These are phyloP conservation scores for Labroides dimidiatus DNA, from an alignment of 2,797 vertebrate species.

Conservation along the genomic window DNA sequence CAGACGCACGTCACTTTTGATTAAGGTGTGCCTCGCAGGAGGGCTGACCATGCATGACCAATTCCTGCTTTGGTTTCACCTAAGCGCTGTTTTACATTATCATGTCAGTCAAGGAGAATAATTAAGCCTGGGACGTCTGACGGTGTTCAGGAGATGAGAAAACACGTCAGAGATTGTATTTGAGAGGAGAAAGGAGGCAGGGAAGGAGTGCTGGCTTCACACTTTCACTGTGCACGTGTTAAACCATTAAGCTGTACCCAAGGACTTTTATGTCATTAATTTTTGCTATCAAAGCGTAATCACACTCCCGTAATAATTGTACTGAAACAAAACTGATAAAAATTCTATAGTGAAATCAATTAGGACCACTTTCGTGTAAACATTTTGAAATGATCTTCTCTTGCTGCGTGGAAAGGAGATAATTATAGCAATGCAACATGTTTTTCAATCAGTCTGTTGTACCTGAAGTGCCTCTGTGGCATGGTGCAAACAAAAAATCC, in stretches of 20 bases:
- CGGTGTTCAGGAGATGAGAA: conserved; percentile 67
- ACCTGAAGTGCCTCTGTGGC: no score
- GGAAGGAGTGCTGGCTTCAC: conserved; percentile 41
- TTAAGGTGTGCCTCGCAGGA: conserved; percentile 71
- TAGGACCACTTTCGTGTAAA: background rate
- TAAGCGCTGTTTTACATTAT: conserved; percentile 79
- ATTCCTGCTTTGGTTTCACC: conserved; percentile 78
- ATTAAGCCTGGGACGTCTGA: conserved; percentile 69
- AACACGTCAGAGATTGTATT: conserved; percentile 60
- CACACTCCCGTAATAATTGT: conserved; percentile 5
- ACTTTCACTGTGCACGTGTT: conserved; percentile 13
- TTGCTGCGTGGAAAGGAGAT: background rate
- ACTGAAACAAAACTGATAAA: background rate
- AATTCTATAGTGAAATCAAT: conserved; percentile 15
- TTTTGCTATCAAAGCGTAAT: conserved; percentile 18
- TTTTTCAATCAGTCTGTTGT: no score
- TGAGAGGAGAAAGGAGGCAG: conserved; percentile 37
- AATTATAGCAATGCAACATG: conserved; percentile 1
- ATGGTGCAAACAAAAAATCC: no score
- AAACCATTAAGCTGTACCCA: conserved; percentile 4
- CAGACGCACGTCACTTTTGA: conserved; percentile 77
- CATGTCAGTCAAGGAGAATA: conserved; percentile 74
- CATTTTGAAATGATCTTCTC: background rate
- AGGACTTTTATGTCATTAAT: background rate
- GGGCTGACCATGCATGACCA: conserved; percentile 73